Evolutionary conservation across 2,797 vertebrate genomes (phyloP), one percentile per base, ranked within the genome.

Genomic region (Percopsis omiscomaycus): DNA sequence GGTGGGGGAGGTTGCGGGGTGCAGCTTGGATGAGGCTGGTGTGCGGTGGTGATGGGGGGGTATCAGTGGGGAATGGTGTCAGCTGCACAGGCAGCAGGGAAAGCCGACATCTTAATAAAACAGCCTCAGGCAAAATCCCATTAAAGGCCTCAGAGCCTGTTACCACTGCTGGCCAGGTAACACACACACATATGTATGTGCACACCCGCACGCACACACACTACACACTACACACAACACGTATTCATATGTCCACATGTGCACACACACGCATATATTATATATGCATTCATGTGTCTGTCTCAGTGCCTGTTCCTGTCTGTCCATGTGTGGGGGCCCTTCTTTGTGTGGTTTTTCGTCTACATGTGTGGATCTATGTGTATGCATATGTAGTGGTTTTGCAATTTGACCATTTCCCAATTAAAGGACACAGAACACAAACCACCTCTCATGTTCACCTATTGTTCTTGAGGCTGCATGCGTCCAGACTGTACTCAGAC

Each of bases 21-120:
- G 42, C 69, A 13, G 55, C 55, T 54, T 6, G 64, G 5, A 37
- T 37, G 37, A 59, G 53, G 60, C n/a, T 29, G 37, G 51, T 44
- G 53, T 44, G 54, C 16, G 11, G 66, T 59, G 16, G 0, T 48
- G 57, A 48, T 66, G 27, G 72, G 68, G 84, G 84, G 82, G 87
- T 82, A 89, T 90, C 92, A 92, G 92, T 93, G 93, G 94, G 95
- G 93, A 95, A 95, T 95, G 94, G 96, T 98, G 96, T 98, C 96
- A 98, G 96, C 96, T 98, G 96, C 95, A 95, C 92, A 97, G 95
- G 95, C 96, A 98, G 96, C 95, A 96, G 95, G 95, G 96, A 97
- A 97, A 97, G 95, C 96, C 95, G 92, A 98, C 97, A 96, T 98
- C 96, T 98, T 98, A 98, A 98, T 98, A 98, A 98, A 98, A 98